Base-by-base conservation (phyloP, 2,113 vertebrate genomes). In the Raja brachyura region DNA sequence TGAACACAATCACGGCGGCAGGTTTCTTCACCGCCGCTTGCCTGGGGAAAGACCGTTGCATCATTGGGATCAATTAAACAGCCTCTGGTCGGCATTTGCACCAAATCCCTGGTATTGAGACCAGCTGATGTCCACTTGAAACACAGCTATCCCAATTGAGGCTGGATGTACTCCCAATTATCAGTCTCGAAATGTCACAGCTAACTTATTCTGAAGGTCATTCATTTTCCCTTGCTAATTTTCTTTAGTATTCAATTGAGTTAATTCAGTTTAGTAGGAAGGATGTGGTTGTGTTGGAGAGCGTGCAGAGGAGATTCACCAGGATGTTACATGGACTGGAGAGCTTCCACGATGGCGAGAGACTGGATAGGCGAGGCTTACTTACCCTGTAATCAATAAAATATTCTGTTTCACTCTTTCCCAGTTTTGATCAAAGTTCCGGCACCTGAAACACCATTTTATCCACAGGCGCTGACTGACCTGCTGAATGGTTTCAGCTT, bases 61-160 rank as follows among this genome's bases (percentile, higher is more conserved):
- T 94, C 94, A 90, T 95, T 96, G 95, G 95, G 95, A 95, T 96
- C 94, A 93, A 95, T 95, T 95, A 95, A 95, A 94, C 3, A 78
- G 94, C 94, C 94, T 10, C 93, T 93, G 85, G 94, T 59, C 93
- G 94, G 94, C 93, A 93, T 94, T 94, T 94, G 94, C 94, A 94
- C 94, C 94, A 93, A 94, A 7, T 94, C 93, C n/a, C 93, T 93
- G 93, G 93, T 94, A 94, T 95, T 94, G 93, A 94, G 93, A 90
- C 94, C 83, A 95, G 59, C n/a, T n/a, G 11, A 56, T 75, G n/a
- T 94, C 20, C 22, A 11, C 14, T 86, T 25, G 14, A n/a, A 59
- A 61, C 10, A 25, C 81, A 61, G 0, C 7, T 31, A 59, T 28
- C 54, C n/a, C 25, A 61, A 4, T 63, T 6, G 28, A 63, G 7